These are phyloP conservation scores for Thaleichthys pacificus DNA, from an alignment of 2,797 vertebrate species.

Conservation along the genomic window DNA sequence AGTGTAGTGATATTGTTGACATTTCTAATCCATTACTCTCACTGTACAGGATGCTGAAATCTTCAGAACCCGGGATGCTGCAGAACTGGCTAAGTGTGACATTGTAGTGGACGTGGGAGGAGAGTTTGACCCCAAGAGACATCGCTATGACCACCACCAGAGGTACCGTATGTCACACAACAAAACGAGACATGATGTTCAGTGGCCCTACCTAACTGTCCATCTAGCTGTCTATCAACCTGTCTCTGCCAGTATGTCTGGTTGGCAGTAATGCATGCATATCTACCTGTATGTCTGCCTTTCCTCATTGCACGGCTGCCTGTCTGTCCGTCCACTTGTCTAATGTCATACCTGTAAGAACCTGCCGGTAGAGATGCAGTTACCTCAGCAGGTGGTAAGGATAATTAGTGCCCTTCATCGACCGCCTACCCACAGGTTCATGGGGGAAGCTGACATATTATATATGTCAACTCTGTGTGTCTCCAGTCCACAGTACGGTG, in stretches of 20 bases:
- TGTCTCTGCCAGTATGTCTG: too few relatives aligned
- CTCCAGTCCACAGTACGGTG: too few relatives aligned
- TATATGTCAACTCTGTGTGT: neutral
- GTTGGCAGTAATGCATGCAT: too few relatives aligned
- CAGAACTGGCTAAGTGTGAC: conserved; percentile 81
- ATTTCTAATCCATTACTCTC: neutral
- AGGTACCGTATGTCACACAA: conserved; percentile 70
- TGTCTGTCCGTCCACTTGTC: neutral
- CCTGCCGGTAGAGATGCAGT: neutral
- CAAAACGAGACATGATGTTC: neutral
- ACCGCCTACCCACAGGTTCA: conserved; percentile 8
- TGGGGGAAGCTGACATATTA: neutral
- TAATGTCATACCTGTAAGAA: neutral
- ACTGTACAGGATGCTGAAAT: conserved; percentile 83
- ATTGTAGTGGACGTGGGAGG: conserved; percentile 93
- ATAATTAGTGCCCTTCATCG: conserved; percentile 21
- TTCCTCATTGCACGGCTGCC: neutral
- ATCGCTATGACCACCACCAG: conserved; percentile 95
- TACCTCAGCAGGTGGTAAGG: conserved; percentile 17
- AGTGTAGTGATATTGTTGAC: neutral
- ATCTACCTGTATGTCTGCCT: neutral
- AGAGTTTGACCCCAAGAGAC: conserved; percentile 83
- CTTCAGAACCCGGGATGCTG: conserved; percentile 83
- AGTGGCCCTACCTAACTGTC: too few relatives aligned
- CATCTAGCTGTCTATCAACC: too few relatives aligned